Evolutionary conservation across 2,888 invertebrate genomes (phyloP).

Genomic region (Sphaerophoria rueppellii): DNA sequence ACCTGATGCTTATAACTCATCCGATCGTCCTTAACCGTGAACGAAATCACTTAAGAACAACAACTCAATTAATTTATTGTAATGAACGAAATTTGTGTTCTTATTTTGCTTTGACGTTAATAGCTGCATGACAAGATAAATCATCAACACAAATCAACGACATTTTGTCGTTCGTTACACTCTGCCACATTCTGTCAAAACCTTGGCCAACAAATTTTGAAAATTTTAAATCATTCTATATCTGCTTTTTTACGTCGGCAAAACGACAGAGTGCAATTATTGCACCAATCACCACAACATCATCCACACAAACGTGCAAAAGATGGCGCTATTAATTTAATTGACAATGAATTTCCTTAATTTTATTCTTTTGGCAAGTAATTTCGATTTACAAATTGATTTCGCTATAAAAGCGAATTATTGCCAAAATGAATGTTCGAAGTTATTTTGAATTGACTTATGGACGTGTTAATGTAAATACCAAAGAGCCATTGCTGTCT

Average conservation of each 20-base stretch:
- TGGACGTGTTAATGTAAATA: neutral
- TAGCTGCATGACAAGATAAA: slow-evolving; percentile 50
- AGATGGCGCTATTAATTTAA: slow-evolving; percentile 55
- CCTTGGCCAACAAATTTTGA: slow-evolving; percentile 36
- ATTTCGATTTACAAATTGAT: slow-evolving; percentile 2
- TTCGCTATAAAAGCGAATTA: slow-evolving; percentile 19
- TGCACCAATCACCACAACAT: slow-evolving; percentile 12
- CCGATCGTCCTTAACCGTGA: neutral
- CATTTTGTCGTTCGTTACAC: slow-evolving; percentile 39
- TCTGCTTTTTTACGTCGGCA: neutral
- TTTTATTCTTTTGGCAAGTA: neutral
- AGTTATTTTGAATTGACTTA: neutral
- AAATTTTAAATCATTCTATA: slow-evolving; percentile 1
- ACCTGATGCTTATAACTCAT: slow-evolving; percentile 17
- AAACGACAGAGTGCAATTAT: neutral
- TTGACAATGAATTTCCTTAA: slow-evolving; percentile 36
- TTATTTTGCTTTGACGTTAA: neutral
- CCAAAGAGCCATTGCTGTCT: neutral
- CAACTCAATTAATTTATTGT: slow-evolving; percentile 21
- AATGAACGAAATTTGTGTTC: slow-evolving; percentile 12
- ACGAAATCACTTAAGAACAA: slow-evolving; percentile 8
- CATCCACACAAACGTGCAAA: neutral
- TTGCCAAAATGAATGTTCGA: neutral
- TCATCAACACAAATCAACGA: slow-evolving; percentile 61
- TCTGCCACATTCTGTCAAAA: slow-evolving; percentile 45